Conservation (phyloP, 1,140 invertebrate species). For the Meloidogyne floridensis region DNA sequence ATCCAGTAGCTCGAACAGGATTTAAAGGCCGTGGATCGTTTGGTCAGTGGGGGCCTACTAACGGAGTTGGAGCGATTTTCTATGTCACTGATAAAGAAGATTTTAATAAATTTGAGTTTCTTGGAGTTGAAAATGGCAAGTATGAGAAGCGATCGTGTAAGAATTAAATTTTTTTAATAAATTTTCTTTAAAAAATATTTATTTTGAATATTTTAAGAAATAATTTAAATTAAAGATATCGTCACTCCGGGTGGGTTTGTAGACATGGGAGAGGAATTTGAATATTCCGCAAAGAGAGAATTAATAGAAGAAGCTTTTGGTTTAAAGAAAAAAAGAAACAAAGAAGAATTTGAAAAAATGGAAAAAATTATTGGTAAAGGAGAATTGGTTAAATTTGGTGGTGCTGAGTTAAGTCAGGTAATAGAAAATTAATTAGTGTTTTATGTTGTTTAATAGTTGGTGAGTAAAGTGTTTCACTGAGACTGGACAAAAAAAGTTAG, state of each 20-base stretch:
- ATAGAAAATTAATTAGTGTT: too few species aligned
- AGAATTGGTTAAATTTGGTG: neutral
- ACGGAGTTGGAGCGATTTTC: neutral
- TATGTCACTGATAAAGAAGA: neutral
- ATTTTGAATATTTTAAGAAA: too few species aligned
- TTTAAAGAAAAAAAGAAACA: neutral
- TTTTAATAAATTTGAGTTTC: neutral
- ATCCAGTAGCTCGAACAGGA: neutral
- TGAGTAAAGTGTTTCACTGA: too few species aligned
- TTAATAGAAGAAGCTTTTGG: neutral
- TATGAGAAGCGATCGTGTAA: neutral
- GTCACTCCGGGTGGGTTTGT: neutral
- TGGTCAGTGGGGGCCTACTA: neutral
- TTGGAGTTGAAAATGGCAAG: neutral
- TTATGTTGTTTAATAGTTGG: too few species aligned
- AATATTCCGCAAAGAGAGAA: neutral
- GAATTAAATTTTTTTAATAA: too few species aligned
- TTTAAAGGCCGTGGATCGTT: neutral
- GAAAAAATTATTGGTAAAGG: neutral
- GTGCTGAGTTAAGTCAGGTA: neutral
- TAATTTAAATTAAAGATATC: neutral
- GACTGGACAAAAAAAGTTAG: too few species aligned
- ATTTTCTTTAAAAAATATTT: too few species aligned
- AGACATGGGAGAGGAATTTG: neutral
- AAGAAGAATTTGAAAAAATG: neutral